Conservation (phyloP, 2,113 vertebrate genomes). For the Boulengeromyrus knoepffleri region DNA sequence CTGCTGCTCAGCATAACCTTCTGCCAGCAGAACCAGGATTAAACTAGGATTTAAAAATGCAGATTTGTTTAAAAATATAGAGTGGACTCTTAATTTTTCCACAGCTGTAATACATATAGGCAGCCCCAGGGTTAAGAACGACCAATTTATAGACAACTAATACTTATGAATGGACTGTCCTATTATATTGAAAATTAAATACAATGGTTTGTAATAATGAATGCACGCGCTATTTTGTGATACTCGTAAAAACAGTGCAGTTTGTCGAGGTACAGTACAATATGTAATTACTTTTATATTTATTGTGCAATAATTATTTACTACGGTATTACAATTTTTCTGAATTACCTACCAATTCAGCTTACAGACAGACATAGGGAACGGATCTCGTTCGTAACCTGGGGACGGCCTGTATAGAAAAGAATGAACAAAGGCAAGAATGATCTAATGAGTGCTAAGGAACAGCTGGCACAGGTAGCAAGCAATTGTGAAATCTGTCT, state of each 20-base stretch:
- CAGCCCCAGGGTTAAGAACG: not conserved
- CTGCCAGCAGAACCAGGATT: too few species aligned
- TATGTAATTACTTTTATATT: not conserved
- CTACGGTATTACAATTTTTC: not conserved
- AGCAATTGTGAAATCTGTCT: slow-evolving; percentile 63
- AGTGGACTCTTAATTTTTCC: too few species aligned
- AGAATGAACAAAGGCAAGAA: not conserved
- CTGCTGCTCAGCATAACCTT: too few species aligned
- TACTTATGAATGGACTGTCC: not conserved
- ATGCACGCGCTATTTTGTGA: not conserved
- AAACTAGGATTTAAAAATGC: too few species aligned
- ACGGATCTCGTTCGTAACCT: not conserved
- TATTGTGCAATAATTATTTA: not conserved
- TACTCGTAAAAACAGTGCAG: not conserved
- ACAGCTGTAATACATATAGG: not conserved
- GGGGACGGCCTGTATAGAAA: not conserved
- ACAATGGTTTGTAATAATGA: not conserved
- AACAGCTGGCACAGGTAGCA: slow-evolving; percentile 46
- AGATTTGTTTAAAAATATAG: too few species aligned
- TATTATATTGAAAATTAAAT: not conserved
- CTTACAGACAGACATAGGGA: not conserved
- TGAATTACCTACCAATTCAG: not conserved
- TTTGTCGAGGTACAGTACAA: not conserved
- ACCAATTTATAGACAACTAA: not conserved
- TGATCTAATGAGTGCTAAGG: not conserved